Base-by-base conservation (phyloP, 2,113 vertebrate species). In the Xiphias gladius region DNA sequence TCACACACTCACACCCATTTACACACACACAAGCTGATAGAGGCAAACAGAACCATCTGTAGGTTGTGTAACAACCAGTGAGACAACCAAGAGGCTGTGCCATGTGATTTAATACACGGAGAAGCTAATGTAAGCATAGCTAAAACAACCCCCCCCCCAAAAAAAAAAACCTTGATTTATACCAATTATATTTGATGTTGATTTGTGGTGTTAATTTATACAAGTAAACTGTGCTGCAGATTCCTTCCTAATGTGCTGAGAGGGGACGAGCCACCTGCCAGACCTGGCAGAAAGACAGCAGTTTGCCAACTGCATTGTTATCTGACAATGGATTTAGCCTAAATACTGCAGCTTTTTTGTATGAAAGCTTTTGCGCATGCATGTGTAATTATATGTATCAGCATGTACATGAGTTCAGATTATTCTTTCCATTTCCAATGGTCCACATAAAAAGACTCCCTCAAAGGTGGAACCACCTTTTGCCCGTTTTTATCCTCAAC, bases 41-140 rank as follows among this genome's bases (percentile, higher is more conserved):
- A 89, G 80, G 82, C 87, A 91, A 86, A 90, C 87, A 90, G 68
- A 93, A 91, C 89, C 92, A 94, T 93, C 92, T 93, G 91, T 78
- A 88, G 81, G 84, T 91, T 90, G 89, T 90, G 86, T 88, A 91
- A 90, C 79, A 65, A 79, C 52, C 59, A 79, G 74, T 66, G 76
- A 87, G 69, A 76, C 81, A 19, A 76, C 82, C 52, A 76, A 86
- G 65, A 78, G 84, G 76, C 79, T 69, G 76, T 68, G 73, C 76
- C 67, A 70, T 76, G 63, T 43, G 52, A 81, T 76, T 86, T 83
- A 90, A 89, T 85, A 80, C 50, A 76, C 83, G 74, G 35, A 80
- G 80, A 72, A 55, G 67, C 68, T 64, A 77, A 80, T 80, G 77
- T 35, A 71, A 59, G 54, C 37, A 10, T 48, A 30, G 79, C 58